Conservation (phyloP, 2,113 vertebrate species). For the Calyptomena viridis region DNA sequence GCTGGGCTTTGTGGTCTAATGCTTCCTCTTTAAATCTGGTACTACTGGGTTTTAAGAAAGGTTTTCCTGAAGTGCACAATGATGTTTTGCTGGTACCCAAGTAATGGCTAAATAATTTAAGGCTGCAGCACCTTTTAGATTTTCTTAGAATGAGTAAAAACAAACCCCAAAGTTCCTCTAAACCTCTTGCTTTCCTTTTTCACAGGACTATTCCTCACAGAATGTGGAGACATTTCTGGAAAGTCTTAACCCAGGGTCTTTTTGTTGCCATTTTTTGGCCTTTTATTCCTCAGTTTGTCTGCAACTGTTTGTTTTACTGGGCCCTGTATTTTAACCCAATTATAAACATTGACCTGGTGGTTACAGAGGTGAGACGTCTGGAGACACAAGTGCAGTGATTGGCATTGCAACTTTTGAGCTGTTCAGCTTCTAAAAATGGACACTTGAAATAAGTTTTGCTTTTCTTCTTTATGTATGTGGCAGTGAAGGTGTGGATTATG, state of each 20-base stretch:
- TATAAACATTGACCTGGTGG: constrained; percentile 90
- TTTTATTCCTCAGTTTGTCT: constrained; percentile 90
- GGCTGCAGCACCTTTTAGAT: not conserved
- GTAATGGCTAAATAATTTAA: not conserved
- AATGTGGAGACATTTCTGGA: constrained; percentile 93
- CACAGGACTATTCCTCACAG: constrained; percentile 82
- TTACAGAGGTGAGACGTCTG: constrained; percentile 84
- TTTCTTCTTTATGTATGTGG: not conserved
- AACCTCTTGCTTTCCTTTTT: constrained; percentile 5
- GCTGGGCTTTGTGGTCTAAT: not conserved
- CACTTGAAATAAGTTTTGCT: not conserved
- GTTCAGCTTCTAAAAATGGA: not conserved
- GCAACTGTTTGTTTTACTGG: constrained; percentile 95
- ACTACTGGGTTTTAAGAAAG: not conserved
- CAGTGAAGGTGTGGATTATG: constrained; percentile 10
- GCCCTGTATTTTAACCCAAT: constrained; percentile 92
- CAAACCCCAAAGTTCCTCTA: not conserved
- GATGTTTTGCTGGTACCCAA: not conserved
- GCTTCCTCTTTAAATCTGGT: not conserved
- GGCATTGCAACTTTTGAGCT: not conserved
- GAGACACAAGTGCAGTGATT: constrained; percentile 81
- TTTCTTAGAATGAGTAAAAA: not conserved
- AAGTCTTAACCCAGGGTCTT: constrained; percentile 84
- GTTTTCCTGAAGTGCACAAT: not conserved
- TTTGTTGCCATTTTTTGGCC: constrained; percentile 90